Percentiles rank a stretch among this genome's conserved stretches.
These are phyloP conservation scores for Epinotia brunnichana DNA, from an alignment of 2,888 invertebrate species.

Conservation along the genomic window DNA sequence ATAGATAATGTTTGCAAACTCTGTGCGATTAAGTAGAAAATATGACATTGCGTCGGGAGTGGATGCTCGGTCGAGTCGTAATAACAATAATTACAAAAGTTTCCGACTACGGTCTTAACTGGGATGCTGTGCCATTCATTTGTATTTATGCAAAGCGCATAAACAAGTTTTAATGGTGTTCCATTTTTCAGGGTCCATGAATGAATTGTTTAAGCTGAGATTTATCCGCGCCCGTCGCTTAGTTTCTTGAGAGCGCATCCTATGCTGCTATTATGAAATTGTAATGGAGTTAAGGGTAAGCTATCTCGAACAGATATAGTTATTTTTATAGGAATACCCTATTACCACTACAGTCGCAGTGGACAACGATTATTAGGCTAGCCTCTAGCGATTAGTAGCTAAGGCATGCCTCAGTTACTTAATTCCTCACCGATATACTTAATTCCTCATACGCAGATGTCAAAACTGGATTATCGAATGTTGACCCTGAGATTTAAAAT, in stretches of 20 bases:
- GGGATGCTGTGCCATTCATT: conserved; percentile 72
- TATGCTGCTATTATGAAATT: conserved; percentile 32
- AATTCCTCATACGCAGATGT: no score
- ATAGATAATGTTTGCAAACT: conserved; percentile 65
- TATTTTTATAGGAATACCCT: neutral
- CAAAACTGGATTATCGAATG: no score
- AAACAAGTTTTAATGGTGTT: conserved; percentile 65
- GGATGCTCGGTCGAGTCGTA: conserved; percentile 74
- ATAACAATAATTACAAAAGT: conserved; percentile 82
- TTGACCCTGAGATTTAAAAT: no score
- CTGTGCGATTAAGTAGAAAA: conserved; percentile 77
- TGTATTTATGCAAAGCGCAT: conserved; percentile 70
- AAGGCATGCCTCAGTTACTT: neutral
- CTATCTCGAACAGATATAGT: neutral
- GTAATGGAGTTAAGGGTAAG: conserved; percentile 25
- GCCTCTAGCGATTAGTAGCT: no score
- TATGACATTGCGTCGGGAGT: conserved; percentile 70
- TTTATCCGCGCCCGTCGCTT: conserved; percentile 36
- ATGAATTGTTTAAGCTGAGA: conserved; percentile 44
- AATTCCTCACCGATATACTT: no score
- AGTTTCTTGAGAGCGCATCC: conserved; percentile 31
- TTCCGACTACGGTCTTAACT: conserved; percentile 71
- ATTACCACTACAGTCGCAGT: no score
- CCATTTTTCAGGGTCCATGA: conserved; percentile 53
- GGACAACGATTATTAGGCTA: no score